phyloP scores from a whole-genome alignment of 2,113 vertebrate genomes.

The Elephantulus edwardii region DNA sequence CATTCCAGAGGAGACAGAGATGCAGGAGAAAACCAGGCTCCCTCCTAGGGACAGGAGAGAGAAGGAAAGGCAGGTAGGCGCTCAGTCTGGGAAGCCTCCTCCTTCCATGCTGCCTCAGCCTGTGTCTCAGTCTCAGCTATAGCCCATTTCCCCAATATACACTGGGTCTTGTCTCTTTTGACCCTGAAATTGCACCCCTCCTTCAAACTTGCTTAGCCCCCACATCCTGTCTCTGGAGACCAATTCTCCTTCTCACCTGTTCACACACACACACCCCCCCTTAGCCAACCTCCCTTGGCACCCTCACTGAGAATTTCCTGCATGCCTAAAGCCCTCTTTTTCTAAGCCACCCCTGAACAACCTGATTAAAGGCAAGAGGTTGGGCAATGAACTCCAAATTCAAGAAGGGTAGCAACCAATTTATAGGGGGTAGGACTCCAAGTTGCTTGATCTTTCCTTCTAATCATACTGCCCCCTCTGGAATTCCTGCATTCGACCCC shows the following conservation, averaged over 20 bases:
- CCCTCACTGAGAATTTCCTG: constrained; percentile 24
- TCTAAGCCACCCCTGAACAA: constrained; percentile 34
- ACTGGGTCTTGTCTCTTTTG: constrained; percentile 39
- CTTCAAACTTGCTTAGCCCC: constrained; percentile 21
- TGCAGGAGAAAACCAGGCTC: constrained; percentile 33
- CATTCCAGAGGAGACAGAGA: constrained; percentile 9
- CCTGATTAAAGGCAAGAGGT: constrained; percentile 46
- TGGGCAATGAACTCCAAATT: constrained; percentile 54
- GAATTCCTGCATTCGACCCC: constrained; percentile 66
- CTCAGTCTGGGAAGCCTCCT: constrained; percentile 37
- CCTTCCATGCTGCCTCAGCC: constrained; percentile 28
- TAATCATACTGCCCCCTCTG: constrained; percentile 60
- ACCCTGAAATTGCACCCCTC: constrained; percentile 63
- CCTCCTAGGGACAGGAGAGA: constrained; percentile 37
- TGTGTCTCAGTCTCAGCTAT: constrained; percentile 28
- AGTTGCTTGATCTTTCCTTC: constrained; percentile 50
- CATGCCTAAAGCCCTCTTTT: constrained; percentile 35
- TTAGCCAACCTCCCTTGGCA: constrained; percentile 25
- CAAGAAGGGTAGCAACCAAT: constrained; percentile 51
- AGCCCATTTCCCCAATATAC: neutral
- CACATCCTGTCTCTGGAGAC: constrained; percentile 10
- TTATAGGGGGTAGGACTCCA: constrained; percentile 39
- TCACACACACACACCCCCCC: neutral
- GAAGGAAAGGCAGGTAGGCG: constrained; percentile 12
- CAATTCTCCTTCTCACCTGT: constrained; percentile 49